These are phyloP conservation scores for Pangasius sanitwongsei DNA, from an alignment of 2,797 vertebrate genomes.

Conservation along the genomic window DNA sequence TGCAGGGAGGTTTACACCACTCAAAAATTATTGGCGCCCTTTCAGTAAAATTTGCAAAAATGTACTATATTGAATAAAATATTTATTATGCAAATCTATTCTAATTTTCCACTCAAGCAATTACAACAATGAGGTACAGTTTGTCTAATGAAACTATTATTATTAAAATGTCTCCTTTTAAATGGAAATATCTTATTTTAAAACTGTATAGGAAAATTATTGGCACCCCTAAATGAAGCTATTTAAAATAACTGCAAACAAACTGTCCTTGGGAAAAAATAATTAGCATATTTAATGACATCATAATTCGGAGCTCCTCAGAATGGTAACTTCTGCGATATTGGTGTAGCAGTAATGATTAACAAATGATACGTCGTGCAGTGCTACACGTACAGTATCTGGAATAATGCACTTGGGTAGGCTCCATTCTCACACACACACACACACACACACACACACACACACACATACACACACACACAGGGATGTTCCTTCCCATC, in stretches of 20 bases:
- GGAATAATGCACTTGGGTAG: background rate
- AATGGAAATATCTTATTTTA: background rate
- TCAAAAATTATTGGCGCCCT: background rate
- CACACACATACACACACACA: constrained; percentile 15
- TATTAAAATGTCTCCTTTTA: background rate
- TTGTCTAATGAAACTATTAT: background rate
- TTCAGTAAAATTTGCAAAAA: background rate
- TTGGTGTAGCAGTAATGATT: background rate
- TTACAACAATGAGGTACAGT: background rate
- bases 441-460: background rate
- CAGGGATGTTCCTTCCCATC: background rate
- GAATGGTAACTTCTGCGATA: background rate
- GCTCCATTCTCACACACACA: background rate
- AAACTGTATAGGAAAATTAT: background rate
- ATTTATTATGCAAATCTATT: background rate
- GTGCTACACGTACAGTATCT: too few species aligned
- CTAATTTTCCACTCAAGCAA: background rate
- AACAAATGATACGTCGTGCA: background rate
- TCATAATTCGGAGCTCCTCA: background rate
- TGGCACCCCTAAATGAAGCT: background rate
- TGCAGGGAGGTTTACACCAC: background rate
- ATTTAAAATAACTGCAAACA: background rate
- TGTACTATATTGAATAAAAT: background rate
- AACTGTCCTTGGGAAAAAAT: background rate
- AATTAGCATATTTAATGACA: background rate